phyloP scores from a whole-genome alignment of 2,113 vertebrate genomes.

The Dipodomys spectabilis region DNA sequence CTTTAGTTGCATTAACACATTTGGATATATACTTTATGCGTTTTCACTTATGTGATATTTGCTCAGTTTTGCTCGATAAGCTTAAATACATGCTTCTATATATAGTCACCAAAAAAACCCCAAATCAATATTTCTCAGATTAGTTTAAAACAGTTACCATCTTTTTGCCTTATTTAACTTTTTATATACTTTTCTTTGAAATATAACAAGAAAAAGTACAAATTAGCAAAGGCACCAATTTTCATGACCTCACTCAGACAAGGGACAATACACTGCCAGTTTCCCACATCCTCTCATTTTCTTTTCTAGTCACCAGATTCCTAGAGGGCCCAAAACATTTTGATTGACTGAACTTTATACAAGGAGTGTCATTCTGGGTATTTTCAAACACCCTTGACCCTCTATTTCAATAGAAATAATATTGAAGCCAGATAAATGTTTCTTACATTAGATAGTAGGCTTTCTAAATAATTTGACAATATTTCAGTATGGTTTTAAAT shows the following conservation, averaged over 20 bases:
- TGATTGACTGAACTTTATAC: not conserved
- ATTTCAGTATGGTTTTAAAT: not conserved
- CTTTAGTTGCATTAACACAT: not conserved
- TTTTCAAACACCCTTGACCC: constrained; percentile 21
- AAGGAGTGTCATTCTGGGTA: not conserved
- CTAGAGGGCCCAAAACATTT: too few relatives aligned
- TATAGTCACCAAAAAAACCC: not conserved
- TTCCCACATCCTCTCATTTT: accelerated
- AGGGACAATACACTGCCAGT: not conserved
- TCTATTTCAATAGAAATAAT: constrained; percentile 59
- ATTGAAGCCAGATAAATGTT: constrained; percentile 19
- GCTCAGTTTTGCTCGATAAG: not conserved
- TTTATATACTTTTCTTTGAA: not conserved
- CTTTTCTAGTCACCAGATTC: not conserved
- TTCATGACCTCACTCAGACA: not conserved
- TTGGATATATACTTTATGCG: not conserved
- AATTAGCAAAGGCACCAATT: not conserved
- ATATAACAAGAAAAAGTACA: not conserved
- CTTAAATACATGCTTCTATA: not conserved
- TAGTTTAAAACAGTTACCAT: constrained; percentile 4
- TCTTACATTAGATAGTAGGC: not conserved
- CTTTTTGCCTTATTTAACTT: constrained; percentile 25
- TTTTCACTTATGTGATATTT: not conserved
- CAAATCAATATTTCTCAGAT: not conserved
- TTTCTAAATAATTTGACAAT: constrained; percentile 34